Evolutionary conservation across 1,140 invertebrate genomes (phyloP), one percentile per base, ranked within the genome.

Genomic region (Euwallacea similis): DNA sequence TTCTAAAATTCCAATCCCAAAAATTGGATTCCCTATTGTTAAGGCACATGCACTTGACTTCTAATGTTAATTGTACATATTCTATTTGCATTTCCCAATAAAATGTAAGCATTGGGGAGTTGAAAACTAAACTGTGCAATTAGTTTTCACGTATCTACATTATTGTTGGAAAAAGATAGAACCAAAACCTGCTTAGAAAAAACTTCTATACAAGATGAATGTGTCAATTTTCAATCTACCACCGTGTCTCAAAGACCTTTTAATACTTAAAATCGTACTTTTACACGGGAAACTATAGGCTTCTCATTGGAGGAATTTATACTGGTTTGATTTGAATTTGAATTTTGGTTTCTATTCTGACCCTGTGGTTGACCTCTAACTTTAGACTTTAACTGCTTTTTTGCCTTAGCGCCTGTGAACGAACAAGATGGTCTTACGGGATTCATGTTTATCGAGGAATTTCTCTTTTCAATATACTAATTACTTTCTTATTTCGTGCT

Each of bases 211-310:
- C 21, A 33, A 33, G 21, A 33, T 33, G 1, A 33, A 33, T 33
- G 21, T 33, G 4, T 33, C 21, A 33, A 33, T 33, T 33, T 33
- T 16, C 56, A 13, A 72, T 21, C 60, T 61, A 64, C 42, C 44
- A 65, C 47, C 62, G 21, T 53, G 8, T 15, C 50, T 11, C 42
- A 33, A 33, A 33, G 21, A 33, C 21, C n/a, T n/a, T 33, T 33
- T 33, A 33, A 33, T 33, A 33, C 21, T 33, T 33, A 33, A 15
- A 15, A 42, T 67, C 56, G 33, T 75, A 79, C 78, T 55, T 76
- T 77, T 47, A 41, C 66, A 21, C 77, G 76, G 16, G 75, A 77
- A 47, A 72, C 67, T 74, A 76, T 78, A 13, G 77, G 76, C 46
- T 50, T 75, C 16, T 64, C 69, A 46, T 72, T 75, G 44, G 56